These are phyloP conservation scores for Hartigia nigra DNA, from an alignment of 2,888 invertebrate species.

Conservation along the genomic window DNA sequence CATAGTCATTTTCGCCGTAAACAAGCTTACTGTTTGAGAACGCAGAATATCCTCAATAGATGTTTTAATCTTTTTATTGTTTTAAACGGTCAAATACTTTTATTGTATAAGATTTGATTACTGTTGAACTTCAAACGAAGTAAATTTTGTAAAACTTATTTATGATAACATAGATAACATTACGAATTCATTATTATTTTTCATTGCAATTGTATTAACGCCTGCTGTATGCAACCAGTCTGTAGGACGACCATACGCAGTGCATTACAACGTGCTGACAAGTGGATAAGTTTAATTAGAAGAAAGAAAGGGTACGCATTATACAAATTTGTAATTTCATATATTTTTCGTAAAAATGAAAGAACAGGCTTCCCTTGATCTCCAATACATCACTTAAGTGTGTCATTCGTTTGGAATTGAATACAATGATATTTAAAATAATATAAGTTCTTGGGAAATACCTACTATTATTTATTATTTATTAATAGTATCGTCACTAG, in stretches of 20 bases:
- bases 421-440: constrained; percentile 47
- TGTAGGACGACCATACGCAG: no score
- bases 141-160: not conserved
- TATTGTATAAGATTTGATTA: not conserved
- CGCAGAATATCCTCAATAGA: not conserved
- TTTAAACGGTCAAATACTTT: not conserved
- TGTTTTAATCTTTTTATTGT: not conserved
- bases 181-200: no score
- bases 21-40: not conserved
- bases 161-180: no score
- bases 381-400: constrained; percentile 29
- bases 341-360: constrained; percentile 47
- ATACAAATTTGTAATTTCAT: constrained; percentile 44
- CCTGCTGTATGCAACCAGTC: no score
- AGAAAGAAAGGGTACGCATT: not conserved
- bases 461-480: constrained; percentile 40
- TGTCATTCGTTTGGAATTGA: constrained; percentile 31
- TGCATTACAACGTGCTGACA: not conserved
- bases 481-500: constrained; percentile 33
- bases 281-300: not conserved
- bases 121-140: not conserved
- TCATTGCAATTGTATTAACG: no score
- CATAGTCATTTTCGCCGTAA: not conserved
- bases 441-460: constrained; percentile 32
- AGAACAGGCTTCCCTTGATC: constrained; percentile 32